phyloP scores from a whole-genome alignment of 2,797 vertebrate species.

The Scolopax bukidnonensis region DNA sequence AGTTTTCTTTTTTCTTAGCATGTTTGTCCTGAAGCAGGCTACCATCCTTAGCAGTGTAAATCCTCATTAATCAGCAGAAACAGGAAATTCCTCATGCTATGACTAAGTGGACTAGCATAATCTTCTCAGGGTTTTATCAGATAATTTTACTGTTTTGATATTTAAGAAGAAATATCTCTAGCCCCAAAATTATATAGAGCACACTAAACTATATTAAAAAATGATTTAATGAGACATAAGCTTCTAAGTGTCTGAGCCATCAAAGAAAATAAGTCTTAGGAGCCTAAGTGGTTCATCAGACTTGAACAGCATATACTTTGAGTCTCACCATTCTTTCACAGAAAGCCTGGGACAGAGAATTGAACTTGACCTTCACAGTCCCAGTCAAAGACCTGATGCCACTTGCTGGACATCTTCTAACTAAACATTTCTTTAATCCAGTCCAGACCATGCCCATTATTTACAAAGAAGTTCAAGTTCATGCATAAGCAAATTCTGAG shows the following conservation, averaged over 20 bases:
- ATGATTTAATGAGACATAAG: neutral
- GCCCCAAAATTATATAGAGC: neutral
- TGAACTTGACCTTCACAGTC: neutral
- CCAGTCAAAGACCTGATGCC: neutral
- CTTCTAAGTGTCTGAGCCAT: neutral
- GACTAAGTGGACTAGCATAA: conserved; percentile 11
- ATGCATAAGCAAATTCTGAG: neutral
- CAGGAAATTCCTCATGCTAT: conserved; percentile 6
- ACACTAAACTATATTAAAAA: neutral
- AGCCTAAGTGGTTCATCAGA: neutral
- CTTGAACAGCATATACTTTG: neutral
- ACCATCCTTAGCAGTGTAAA: neutral
- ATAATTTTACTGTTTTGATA: neutral
- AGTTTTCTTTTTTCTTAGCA: neutral
- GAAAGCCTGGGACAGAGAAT: neutral
- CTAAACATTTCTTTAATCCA: neutral
- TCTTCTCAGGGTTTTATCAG: neutral
- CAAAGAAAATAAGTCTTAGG: neutral
- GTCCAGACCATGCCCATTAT: neutral
- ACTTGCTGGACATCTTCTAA: neutral
- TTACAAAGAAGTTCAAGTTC: neutral
- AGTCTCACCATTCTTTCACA: neutral
- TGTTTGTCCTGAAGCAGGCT: conserved; percentile 21
- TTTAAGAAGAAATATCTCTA: neutral
- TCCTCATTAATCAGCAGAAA: conserved; percentile 40